These are phyloP conservation scores for Andricus quercusramuli DNA, from an alignment of 2,888 invertebrate genomes.

Conservation along the genomic window DNA sequence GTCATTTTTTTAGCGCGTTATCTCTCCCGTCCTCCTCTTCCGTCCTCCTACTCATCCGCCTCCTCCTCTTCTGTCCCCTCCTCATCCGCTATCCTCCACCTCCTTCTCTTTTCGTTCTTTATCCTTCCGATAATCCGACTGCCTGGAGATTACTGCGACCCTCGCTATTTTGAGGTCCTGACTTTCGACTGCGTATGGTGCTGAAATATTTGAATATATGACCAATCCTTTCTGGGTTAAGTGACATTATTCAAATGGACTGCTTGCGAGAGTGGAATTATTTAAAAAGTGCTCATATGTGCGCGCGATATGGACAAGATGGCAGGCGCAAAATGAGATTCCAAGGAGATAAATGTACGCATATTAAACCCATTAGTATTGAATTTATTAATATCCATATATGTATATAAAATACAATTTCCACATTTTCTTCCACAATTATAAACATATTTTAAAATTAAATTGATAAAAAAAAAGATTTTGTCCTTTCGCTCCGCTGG, in stretches of 20 bases:
- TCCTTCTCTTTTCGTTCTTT: constrained; percentile 13
- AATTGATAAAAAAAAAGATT: too few species aligned
- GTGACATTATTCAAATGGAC: constrained; percentile 42
- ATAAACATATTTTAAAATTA: too few species aligned
- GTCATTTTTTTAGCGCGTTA: constrained; percentile 24
- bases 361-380: not conserved
- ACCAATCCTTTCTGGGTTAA: constrained; percentile 32
- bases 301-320: not conserved
- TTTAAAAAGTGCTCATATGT: constrained; percentile 26
- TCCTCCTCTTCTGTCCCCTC: too few species aligned
- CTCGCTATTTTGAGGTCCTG: constrained; percentile 39
- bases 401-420: too few species aligned
- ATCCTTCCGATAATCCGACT: constrained; percentile 31
- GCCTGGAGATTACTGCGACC: constrained; percentile 30
- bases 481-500: too few species aligned
- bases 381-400: constrained; percentile 2
- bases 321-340: constrained; percentile 18
- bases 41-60: too few species aligned
- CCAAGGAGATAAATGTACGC: not conserved
- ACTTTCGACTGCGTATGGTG: constrained; percentile 36
- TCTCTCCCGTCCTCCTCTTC: not conserved
- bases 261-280: constrained; percentile 41
- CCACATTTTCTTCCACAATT: too few species aligned
- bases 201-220: constrained; percentile 40
- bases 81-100: too few species aligned